These are phyloP conservation scores for Platycheirus rosarum DNA, from an alignment of 2,888 invertebrate species.

Conservation along the genomic window DNA sequence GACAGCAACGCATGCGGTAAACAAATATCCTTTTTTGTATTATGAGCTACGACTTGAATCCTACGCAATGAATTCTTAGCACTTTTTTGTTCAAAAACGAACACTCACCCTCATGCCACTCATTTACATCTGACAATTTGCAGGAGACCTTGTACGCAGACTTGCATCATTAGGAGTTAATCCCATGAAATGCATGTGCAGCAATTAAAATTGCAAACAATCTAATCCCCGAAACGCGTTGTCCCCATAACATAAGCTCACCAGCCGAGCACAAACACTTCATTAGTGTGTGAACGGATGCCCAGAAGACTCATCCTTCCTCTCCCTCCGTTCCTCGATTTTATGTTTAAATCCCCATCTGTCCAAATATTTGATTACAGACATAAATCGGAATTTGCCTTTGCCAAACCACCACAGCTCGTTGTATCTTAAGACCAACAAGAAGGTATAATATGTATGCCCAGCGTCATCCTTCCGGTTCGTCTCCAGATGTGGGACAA, in stretches of 20 bases:
- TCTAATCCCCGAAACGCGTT: slow-evolving; percentile 66
- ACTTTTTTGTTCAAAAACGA: too few species aligned
- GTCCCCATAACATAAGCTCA: slow-evolving; percentile 20
- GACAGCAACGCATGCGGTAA: too few species aligned
- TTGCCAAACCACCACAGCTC: slow-evolving; percentile 18
- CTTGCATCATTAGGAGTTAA: slow-evolving; percentile 65
- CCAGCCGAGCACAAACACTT: slow-evolving; percentile 63
- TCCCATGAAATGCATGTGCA: slow-evolving; percentile 68
- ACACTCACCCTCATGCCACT: too few species aligned
- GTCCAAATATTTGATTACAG: slow-evolving; percentile 73
- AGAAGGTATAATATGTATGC: slow-evolving; percentile 5
- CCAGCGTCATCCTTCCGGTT: not conserved
- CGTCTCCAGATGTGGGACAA: slow-evolving; percentile 33
- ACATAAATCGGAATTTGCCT: slow-evolving; percentile 67
- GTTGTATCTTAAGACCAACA: slow-evolving; percentile 24
- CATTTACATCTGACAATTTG: too few species aligned
- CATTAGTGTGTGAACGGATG: slow-evolving; percentile 60
- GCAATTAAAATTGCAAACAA: slow-evolving; percentile 71
- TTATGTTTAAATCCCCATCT: slow-evolving; percentile 59
- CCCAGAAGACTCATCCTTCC: slow-evolving; percentile 39
- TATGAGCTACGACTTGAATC: too few species aligned
- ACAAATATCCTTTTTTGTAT: too few species aligned
- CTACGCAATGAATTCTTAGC: too few species aligned
- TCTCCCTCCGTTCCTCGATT: slow-evolving; percentile 2
- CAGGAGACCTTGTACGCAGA: not conserved